Percentiles rank a stretch among this genome's conserved stretches.
These are phyloP conservation scores for Xenopus laevis DNA, from an alignment of 2,113 vertebrate species.

Conservation along the genomic window DNA sequence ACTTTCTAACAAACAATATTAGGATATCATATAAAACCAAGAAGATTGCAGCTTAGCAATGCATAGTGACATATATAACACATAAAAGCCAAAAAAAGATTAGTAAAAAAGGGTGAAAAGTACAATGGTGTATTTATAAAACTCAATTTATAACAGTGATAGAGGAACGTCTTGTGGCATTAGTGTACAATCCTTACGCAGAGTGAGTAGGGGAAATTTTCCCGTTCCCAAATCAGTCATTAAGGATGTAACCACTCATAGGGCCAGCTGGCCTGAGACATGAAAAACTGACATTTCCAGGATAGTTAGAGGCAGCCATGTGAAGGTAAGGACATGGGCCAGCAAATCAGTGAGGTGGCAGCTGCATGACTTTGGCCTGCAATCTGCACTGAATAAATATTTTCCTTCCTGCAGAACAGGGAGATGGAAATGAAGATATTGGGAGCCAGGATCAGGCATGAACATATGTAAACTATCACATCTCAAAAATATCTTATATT, in stretches of 20 bases:
- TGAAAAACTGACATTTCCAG: slow-evolving; percentile 27
- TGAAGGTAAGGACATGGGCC: slow-evolving; percentile 18
- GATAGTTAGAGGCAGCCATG: slow-evolving; percentile 10
- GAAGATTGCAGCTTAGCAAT: too few species aligned
- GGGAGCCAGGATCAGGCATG: neutral
- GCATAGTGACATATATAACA: too few species aligned
- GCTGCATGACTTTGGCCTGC: slow-evolving; percentile 29
- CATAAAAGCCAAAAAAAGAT: too few species aligned
- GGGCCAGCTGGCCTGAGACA: slow-evolving; percentile 30
- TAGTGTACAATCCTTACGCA: too few species aligned
- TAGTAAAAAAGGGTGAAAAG: too few species aligned
- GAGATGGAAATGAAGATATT: neutral
- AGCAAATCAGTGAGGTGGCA: slow-evolving; percentile 22
- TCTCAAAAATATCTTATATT: too few species aligned
- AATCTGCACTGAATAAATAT: slow-evolving; percentile 27
- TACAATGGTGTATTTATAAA: too few species aligned
- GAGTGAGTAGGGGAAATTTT: neutral
- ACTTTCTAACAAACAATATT: too few species aligned
- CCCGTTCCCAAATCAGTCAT: slow-evolving; percentile 10
- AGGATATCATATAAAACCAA: too few species aligned
- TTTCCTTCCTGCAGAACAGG: slow-evolving; percentile 13
- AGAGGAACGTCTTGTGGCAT: too few species aligned
- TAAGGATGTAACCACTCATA: slow-evolving; percentile 12
- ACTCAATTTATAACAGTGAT: too few species aligned
- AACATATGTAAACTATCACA: too few species aligned